A percentile compares a stretch with the other conserved stretches of the same genome.
phyloP scores from a whole-genome alignment of 2,113 vertebrate genomes.

The Phylloscopus trochilus region DNA sequence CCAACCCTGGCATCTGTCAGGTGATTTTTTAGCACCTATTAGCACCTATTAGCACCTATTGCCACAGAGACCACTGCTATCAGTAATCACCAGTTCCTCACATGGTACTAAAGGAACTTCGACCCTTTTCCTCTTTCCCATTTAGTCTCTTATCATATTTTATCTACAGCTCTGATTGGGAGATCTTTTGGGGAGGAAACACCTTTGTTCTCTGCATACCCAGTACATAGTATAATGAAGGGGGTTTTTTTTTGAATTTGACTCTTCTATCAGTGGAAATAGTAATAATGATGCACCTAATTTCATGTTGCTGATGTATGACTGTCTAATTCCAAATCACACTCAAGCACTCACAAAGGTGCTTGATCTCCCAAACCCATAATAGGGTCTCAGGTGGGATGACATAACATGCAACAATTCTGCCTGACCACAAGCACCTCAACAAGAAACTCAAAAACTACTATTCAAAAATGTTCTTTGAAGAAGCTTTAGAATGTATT shows the following conservation, averaged over 20 bases:
- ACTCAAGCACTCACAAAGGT: not conserved
- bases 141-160: not conserved
- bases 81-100: not conserved
- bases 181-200: not conserved
- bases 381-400: not conserved
- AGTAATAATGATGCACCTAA: not conserved
- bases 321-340: not conserved
- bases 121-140: not conserved
- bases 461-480: not conserved
- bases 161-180: not conserved
- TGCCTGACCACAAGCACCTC: not conserved
- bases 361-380: not conserved
- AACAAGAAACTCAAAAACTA: not conserved
- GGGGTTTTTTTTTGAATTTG: not conserved
- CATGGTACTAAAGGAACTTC: not conserved
- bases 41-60: not conserved
- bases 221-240: not conserved
- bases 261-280: not conserved
- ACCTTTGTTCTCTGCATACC: not conserved
- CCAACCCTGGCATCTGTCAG: not conserved
- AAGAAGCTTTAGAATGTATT: not conserved
- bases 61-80: not conserved
- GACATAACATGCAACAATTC: not conserved
- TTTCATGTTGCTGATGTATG: not conserved
- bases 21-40: not conserved